phyloP scores from a whole-genome alignment of 2,113 vertebrate genomes.

The Cacatua alba region DNA sequence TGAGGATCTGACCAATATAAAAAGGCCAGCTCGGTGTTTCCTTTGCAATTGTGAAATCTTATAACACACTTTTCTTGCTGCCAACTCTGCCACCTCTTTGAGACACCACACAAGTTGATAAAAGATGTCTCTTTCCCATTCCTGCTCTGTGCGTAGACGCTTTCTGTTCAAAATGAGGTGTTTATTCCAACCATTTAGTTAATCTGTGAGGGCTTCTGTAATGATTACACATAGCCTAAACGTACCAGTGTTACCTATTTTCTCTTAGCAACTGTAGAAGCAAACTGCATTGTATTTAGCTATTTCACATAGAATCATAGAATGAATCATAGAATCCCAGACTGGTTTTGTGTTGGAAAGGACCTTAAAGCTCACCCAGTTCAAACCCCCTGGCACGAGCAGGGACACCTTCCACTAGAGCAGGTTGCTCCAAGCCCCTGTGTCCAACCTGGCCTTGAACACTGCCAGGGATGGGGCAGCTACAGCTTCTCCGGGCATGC shows the following conservation, averaged over 20 bases:
- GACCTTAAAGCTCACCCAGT: background rate
- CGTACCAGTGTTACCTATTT: background rate
- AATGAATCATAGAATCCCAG: too few relatives aligned
- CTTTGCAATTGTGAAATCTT: background rate
- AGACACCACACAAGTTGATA: background rate
- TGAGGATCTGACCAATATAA: background rate
- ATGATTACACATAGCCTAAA: background rate
- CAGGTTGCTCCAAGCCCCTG: background rate
- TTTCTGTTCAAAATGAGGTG: background rate
- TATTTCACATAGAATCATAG: background rate
- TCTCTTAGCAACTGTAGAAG: rapidly evolving
- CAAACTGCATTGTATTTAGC: background rate
- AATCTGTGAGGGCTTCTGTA: background rate
- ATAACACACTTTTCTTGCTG: background rate
- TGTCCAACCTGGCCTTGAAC: background rate
- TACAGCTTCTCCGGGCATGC: background rate
- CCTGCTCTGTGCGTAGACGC: background rate
- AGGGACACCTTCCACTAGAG: background rate
- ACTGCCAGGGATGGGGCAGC: background rate
- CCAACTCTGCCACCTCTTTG: background rate
- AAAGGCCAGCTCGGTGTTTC: background rate
- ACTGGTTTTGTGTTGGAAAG: background rate
- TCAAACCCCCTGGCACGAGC: background rate
- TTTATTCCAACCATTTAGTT: background rate
- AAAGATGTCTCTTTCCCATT: background rate